These are phyloP conservation scores for Drosophila rubida DNA, from an alignment of 2,888 invertebrate species.

Conservation along the genomic window DNA sequence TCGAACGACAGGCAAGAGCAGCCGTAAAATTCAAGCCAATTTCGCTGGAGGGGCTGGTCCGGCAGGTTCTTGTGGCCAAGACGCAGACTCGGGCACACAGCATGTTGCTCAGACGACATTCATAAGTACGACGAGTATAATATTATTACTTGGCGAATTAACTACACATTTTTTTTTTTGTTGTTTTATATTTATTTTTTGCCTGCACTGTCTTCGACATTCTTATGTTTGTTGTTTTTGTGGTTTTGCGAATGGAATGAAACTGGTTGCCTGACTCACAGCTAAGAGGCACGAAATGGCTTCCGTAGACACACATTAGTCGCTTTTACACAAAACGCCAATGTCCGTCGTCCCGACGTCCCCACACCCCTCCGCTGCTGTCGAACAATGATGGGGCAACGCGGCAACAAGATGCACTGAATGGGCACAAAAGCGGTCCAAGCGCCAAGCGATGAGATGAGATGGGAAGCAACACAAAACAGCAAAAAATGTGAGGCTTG, in stretches of 20 bases:
- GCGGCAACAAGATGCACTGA: slow-evolving; percentile 67
- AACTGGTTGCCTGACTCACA: slow-evolving; percentile 66
- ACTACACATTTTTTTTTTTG: slow-evolving; percentile 60
- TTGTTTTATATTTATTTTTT: slow-evolving; percentile 28
- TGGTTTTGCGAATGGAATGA: slow-evolving; percentile 41
- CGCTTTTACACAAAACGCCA: slow-evolving; percentile 77
- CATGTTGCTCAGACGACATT: slow-evolving; percentile 76
- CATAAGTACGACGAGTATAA: slow-evolving; percentile 81
- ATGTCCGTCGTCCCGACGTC: slow-evolving; percentile 31
- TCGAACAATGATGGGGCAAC: slow-evolving; percentile 38
- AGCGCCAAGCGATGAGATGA: slow-evolving; percentile 50
- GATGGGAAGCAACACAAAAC: slow-evolving; percentile 1
- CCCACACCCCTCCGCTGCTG: neutral
- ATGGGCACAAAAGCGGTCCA: slow-evolving; percentile 79
- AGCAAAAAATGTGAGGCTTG: slow-evolving; percentile 32
- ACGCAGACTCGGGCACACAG: slow-evolving; percentile 55
- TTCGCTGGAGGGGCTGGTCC: slow-evolving; percentile 70
- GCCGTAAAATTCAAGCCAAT: slow-evolving; percentile 78
- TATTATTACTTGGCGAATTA: slow-evolving; percentile 82
- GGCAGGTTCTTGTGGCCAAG: slow-evolving; percentile 68
- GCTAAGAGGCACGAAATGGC: slow-evolving; percentile 78
- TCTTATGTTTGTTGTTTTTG: slow-evolving; percentile 7
- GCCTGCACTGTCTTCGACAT: slow-evolving; percentile 7
- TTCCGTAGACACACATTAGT: slow-evolving; percentile 82
- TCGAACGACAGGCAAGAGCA: slow-evolving; percentile 43